Evolutionary conservation across 1,140 invertebrate species (phyloP).

Genomic region (Neelides sp.): DNA sequence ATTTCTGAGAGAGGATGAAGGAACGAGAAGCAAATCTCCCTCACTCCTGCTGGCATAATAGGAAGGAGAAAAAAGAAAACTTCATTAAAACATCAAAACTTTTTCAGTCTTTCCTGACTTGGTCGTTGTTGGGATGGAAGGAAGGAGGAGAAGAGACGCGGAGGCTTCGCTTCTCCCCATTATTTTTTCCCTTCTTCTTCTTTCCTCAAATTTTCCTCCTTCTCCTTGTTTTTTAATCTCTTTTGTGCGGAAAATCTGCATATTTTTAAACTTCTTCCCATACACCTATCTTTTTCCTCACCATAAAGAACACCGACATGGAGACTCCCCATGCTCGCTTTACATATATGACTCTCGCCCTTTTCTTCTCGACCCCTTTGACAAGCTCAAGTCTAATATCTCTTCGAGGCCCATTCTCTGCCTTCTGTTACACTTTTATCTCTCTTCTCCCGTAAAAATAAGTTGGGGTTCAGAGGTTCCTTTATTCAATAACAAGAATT

Average conservation of each 20-base stretch:
- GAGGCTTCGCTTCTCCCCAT: conserved; percentile 5
- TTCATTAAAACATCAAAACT: conserved; percentile 29
- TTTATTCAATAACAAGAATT: too few species aligned
- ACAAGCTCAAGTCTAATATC: too few species aligned
- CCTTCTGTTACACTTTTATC: too few species aligned
- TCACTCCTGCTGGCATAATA: conserved; percentile 8
- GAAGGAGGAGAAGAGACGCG: conserved; percentile 6
- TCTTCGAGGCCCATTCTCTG: too few species aligned
- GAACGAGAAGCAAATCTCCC: not conserved
- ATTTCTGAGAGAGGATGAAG: not conserved
- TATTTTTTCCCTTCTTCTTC: conserved; percentile 1
- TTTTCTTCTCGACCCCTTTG: conserved; percentile 8
- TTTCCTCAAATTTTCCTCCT: conserved; percentile 7
- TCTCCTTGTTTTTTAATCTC: conserved; percentile 14
- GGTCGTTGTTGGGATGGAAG: too few species aligned
- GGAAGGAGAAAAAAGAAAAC: conserved; percentile 20
- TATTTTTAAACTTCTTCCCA: conserved; percentile 13
- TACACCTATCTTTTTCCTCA: too few species aligned
- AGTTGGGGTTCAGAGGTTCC: too few species aligned
- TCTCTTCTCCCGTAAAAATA: too few species aligned
- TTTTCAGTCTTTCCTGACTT: conserved; percentile 12
- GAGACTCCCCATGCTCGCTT: conserved; percentile 6
- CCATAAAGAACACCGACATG: too few species aligned
- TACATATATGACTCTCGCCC: conserved; percentile 10
- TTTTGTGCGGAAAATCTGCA: conserved; percentile 10